Base-by-base conservation (phyloP, 2,113 vertebrate species). In the Ceyx cyanopectus region DNA sequence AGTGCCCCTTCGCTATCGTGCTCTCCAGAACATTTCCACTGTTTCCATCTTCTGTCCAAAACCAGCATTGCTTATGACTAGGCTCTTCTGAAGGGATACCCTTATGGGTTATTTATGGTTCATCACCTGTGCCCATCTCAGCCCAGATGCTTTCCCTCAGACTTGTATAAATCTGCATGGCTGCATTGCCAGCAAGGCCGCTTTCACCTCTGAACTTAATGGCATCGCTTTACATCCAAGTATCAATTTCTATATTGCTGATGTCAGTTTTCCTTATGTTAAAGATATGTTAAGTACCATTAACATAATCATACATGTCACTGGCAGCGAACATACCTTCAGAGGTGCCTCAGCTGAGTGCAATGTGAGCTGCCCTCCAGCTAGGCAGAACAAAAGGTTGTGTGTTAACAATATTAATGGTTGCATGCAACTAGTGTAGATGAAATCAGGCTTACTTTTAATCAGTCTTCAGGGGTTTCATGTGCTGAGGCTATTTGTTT, bases 351-450 rank as follows among this genome's bases (percentile, higher is more conserved):
- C 72, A 18, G 91, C n/a, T 79, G 51, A 70, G 74, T 17, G 84
- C 85, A 53, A 70, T 5, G 53, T 20, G 80, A 95, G 93, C 92
- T 95, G 95, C 95, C 92, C 80, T 95, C 93, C 94, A 90, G 90
- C 85, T 95, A 85, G 2, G 41, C 76, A 65, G 87, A 90, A 95
- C 88, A 94, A 96, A 93, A 96, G 54, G 48, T 29, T 76, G 75
- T 97, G 89, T 93, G 85, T 95, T 96, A 94, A 96, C 94, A 91
- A 91, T 89, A 76, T 95, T 94, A 90, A 91, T 68, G 82, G 86
- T 69, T 81, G 69, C 76, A 65, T 10, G 5, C 24, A 91, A 82
- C 62, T 84, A 54, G 70, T 69, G 81, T 74, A 87, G 94, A 95
- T 96, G 95, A 95, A 94, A 95, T 95, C 86, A 77, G 85, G 46